Conservation (phyloP, 2,888 invertebrate species). For the Drosophila lacicola region DNA sequence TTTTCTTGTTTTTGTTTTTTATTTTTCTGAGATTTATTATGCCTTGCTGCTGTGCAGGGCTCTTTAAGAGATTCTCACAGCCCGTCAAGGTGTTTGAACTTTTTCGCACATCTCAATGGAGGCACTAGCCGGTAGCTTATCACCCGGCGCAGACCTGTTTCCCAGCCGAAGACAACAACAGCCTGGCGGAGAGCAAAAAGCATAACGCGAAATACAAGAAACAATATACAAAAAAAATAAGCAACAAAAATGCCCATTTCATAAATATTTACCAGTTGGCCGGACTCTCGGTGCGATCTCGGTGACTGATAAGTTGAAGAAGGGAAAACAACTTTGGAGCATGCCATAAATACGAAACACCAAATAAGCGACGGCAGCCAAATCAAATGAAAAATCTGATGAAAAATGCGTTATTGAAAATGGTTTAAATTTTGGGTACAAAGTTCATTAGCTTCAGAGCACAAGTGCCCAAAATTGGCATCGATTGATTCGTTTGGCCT, state of each 20-base stretch:
- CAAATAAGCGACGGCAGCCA: slow-evolving; percentile 50
- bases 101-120: slow-evolving; percentile 60
- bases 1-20: slow-evolving; percentile 10
- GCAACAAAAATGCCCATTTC: slow-evolving; percentile 53
- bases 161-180: slow-evolving; percentile 1
- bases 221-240: neutral
- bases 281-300: slow-evolving; percentile 53
- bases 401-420: slow-evolving; percentile 54
- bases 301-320: slow-evolving; percentile 60
- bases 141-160: slow-evolving; percentile 52
- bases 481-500: slow-evolving; percentile 13
- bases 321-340: slow-evolving; percentile 71
- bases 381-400: slow-evolving; percentile 54
- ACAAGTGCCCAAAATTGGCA: slow-evolving; percentile 32
- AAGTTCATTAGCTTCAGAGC: slow-evolving; percentile 43
- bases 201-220: neutral
- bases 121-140: slow-evolving; percentile 28
- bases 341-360: slow-evolving; percentile 67
- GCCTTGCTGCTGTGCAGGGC: neutral
- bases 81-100: slow-evolving; percentile 56
- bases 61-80: slow-evolving; percentile 31
- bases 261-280: slow-evolving; percentile 70
- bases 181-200: slow-evolving; percentile 7
- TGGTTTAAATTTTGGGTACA: slow-evolving; percentile 37
- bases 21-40: slow-evolving; percentile 41